A percentile compares a stretch with the other conserved stretches of the same genome.
phyloP scores from a whole-genome alignment of 2,888 invertebrate species.

The Andrena trimmerana region DNA sequence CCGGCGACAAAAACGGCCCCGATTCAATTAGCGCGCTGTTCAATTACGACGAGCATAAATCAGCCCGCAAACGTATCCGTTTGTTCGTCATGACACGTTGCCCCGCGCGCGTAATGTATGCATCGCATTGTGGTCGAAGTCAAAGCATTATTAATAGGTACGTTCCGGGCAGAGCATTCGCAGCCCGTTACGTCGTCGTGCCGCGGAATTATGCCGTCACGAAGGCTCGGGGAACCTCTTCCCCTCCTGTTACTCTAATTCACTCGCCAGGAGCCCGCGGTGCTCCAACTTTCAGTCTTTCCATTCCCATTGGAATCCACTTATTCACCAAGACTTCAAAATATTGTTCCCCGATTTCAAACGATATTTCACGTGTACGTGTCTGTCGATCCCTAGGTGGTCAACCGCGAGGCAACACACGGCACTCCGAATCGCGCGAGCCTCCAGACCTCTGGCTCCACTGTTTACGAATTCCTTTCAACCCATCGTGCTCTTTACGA shows the following conservation, averaged over 20 bases:
- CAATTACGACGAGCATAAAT: slow-evolving; percentile 62
- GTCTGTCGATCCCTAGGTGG: too few species aligned
- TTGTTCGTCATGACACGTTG: slow-evolving; percentile 60
- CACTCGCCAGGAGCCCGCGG: background rate
- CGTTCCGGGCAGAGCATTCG: slow-evolving; percentile 63
- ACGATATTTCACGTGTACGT: too few species aligned
- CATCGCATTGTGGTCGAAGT: slow-evolving; percentile 67
- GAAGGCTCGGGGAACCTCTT: slow-evolving; percentile 41
- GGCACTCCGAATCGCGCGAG: too few species aligned
- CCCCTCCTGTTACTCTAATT: slow-evolving; percentile 29
- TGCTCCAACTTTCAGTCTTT: slow-evolving; percentile 2
- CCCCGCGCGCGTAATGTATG: slow-evolving; percentile 61
- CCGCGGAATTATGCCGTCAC: slow-evolving; percentile 63
- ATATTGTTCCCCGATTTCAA: too few species aligned
- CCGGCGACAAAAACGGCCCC: slow-evolving; percentile 39
- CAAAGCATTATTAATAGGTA: slow-evolving; percentile 72
- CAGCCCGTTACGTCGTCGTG: slow-evolving; percentile 57
- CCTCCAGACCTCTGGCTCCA: too few species aligned
- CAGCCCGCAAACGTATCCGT: slow-evolving; percentile 59
- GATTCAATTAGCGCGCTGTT: slow-evolving; percentile 60
- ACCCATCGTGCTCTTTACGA: too few species aligned
- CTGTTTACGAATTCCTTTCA: too few species aligned
- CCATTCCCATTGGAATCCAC: background rate
- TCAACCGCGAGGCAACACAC: too few species aligned
- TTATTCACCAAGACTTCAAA: background rate